phyloP scores from a whole-genome alignment of 2,113 vertebrate species.

The Psilopogon haemacephalus region DNA sequence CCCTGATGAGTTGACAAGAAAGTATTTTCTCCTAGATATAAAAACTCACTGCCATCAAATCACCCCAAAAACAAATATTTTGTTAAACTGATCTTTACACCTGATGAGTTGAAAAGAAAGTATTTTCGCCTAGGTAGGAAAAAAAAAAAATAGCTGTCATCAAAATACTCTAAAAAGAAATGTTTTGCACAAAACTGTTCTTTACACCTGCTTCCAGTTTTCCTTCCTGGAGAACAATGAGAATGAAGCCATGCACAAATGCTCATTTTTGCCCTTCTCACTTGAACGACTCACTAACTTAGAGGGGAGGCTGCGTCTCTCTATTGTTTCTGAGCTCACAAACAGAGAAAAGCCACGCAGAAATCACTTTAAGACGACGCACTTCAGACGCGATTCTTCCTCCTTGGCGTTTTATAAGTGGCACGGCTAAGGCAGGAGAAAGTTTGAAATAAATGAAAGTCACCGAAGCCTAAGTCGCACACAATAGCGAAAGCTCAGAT shows the following conservation, averaged over 20 bases:
- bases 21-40: too few species aligned
- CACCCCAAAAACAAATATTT: too few species aligned
- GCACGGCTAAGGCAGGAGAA: slow-evolving; percentile 55
- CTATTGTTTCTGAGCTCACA: slow-evolving; percentile 43
- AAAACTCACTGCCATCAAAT: too few species aligned
- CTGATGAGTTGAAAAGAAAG: slow-evolving; percentile 24
- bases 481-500: slow-evolving; percentile 69
- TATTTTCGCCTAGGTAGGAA: background rate
- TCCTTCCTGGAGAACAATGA: slow-evolving; percentile 35
- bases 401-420: slow-evolving; percentile 17
- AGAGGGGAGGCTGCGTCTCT: background rate
- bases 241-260: slow-evolving; percentile 46
- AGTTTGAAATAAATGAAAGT: slow-evolving; percentile 71
- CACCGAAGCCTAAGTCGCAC: slow-evolving; percentile 70
- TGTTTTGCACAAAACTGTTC: slow-evolving; percentile 7
- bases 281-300: slow-evolving; percentile 43
- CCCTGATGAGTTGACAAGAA: too few species aligned
- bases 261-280: slow-evolving; percentile 54
- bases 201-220: slow-evolving; percentile 58
- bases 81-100: too few species aligned
- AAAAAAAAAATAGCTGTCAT: too few species aligned
- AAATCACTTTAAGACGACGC: slow-evolving; percentile 65
- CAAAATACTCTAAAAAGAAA: background rate
- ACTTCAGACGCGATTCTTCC: slow-evolving; percentile 10
- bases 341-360: slow-evolving; percentile 49